These are phyloP conservation scores for Eretmocerus hayati DNA, from an alignment of 2,888 invertebrate genomes.

Conservation along the genomic window DNA sequence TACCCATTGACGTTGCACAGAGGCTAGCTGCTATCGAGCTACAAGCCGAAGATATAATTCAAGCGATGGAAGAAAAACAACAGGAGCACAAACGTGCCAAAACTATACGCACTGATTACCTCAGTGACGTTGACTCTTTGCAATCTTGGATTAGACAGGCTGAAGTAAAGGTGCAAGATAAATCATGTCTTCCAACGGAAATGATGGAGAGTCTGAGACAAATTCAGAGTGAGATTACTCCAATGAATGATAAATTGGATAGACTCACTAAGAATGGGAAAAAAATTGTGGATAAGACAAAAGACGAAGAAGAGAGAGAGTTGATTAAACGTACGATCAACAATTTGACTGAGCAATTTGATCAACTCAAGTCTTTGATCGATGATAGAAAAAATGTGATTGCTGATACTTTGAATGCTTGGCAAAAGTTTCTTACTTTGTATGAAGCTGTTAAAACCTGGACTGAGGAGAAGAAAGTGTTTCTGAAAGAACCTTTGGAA, in stretches of 20 bases:
- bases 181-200: conserved; percentile 67
- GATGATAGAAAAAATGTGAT: conserved; percentile 79
- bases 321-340: conserved; percentile 69
- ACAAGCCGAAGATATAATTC: conserved; percentile 68
- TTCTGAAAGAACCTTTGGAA: conserved; percentile 71
- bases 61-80: conserved; percentile 80
- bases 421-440: conserved; percentile 76
- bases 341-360: conserved; percentile 70
- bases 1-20: conserved; percentile 69
- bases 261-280: conserved; percentile 71
- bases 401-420: conserved; percentile 81
- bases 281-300: conserved; percentile 70
- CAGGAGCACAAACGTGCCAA: conserved; percentile 81
- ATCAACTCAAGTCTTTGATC: conserved; percentile 69
- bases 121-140: conserved; percentile 70
- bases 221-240: conserved; percentile 67
- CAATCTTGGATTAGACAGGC: conserved; percentile 78
- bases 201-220: conserved; percentile 72
- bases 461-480: conserved; percentile 74
- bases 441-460: conserved; percentile 76
- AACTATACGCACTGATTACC: conserved; percentile 73
- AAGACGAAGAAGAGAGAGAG: conserved; percentile 69
- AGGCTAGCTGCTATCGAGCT: conserved; percentile 77
- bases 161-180: conserved; percentile 75
- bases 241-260: conserved; percentile 69